Conservation (phyloP, 1,140 invertebrate species). For the Ptiloglossa arizonensis region DNA sequence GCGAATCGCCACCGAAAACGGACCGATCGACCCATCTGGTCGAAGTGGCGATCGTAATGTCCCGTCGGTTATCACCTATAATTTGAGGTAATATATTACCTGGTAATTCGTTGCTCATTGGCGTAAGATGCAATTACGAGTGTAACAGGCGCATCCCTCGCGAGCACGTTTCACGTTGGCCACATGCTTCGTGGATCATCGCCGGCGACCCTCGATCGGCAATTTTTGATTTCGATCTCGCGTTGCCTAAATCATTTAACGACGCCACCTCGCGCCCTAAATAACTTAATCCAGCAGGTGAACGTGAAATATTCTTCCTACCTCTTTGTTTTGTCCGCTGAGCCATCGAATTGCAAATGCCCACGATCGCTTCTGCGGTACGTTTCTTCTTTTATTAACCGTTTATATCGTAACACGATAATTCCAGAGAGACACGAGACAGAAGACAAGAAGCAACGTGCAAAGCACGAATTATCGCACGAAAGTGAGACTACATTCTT, state of each 20-base stretch:
- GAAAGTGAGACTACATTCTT: too few species aligned
- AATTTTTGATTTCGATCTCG: conserved; percentile 65
- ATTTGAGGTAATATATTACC: conserved; percentile 82
- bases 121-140: conserved; percentile 80
- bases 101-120: conserved; percentile 79
- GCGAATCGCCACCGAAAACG: conserved; percentile 72
- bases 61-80: conserved; percentile 80
- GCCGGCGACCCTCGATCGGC: conserved; percentile 18
- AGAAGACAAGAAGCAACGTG: too few species aligned
- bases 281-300: conserved; percentile 64
- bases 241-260: conserved; percentile 66
- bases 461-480: too few species aligned
- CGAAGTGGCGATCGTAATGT: conserved; percentile 80
- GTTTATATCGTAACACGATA: too few species aligned
- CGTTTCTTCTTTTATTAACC: too few species aligned
- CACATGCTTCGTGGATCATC: conserved; percentile 74
- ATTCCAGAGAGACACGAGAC: too few species aligned
- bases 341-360: too few species aligned
- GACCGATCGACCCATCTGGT: conserved; percentile 76
- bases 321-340: neutral
- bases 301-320: neutral
- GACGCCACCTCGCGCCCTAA: conserved; percentile 49
- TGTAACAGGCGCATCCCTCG: conserved; percentile 44
- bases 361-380: neutral
- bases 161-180: conserved; percentile 65